These are phyloP conservation scores for Caradrina kadenii DNA, from an alignment of 2,888 invertebrate species.

Conservation along the genomic window DNA sequence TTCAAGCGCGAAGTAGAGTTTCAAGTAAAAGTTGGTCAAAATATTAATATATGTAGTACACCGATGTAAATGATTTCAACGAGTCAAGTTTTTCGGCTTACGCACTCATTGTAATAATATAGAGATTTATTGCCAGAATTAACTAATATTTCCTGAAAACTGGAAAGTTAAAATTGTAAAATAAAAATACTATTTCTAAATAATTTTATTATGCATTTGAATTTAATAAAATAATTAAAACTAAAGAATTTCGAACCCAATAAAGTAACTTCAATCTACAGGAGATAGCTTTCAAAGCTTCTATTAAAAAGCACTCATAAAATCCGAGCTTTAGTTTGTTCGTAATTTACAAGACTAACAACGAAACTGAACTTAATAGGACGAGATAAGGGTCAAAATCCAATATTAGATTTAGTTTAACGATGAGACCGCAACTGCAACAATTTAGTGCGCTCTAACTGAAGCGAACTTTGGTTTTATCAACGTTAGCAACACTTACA, in stretches of 20 bases:
- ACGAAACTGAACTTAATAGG: slow-evolving; percentile 67
- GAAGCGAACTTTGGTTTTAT: slow-evolving; percentile 69
- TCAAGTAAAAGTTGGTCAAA: background rate
- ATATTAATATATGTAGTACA: too few species aligned
- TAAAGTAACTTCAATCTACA: background rate
- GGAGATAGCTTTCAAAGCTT: slow-evolving; percentile 4
- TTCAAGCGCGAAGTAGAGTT: background rate
- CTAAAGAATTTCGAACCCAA: background rate
- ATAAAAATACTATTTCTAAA: too few species aligned
- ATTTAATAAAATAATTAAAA: background rate
- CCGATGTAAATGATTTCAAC: background rate
- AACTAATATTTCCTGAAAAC: background rate
- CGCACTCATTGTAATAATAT: background rate
- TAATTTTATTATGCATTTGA: background rate
- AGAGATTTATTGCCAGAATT: background rate
- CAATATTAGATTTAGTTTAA: slow-evolving; percentile 78
- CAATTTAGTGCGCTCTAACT: slow-evolving; percentile 70
- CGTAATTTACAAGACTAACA: slow-evolving; percentile 68
- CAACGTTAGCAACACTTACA: slow-evolving; percentile 56
- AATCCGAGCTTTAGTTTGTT: slow-evolving; percentile 63
- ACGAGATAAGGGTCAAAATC: slow-evolving; percentile 70
- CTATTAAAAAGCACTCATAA: slow-evolving; percentile 53
- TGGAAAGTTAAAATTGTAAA: background rate
- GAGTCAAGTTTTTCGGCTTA: background rate
- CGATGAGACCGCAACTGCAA: slow-evolving; percentile 73